Conservation (phyloP, 2,888 invertebrate species). For the Brachycybe producta region DNA sequence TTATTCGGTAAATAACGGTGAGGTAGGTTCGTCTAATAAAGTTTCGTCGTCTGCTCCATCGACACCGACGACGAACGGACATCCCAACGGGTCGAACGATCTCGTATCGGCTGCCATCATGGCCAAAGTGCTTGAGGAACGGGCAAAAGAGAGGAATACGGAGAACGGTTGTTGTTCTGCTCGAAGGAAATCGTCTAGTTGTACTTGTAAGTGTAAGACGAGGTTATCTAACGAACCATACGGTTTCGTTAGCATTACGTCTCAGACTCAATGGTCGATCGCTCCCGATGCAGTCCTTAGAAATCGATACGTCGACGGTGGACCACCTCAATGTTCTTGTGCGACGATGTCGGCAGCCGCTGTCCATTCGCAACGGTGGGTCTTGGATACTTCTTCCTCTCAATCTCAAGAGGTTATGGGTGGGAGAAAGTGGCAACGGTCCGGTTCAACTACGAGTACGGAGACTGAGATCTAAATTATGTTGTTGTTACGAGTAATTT, state of each 20-base stretch:
- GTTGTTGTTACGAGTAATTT: too few relatives aligned
- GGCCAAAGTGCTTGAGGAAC: constrained; percentile 80
- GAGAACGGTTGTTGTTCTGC: constrained; percentile 10
- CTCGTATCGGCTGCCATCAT: constrained; percentile 74
- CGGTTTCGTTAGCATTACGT: background rate
- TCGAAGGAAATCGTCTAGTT: background rate
- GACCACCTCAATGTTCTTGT: background rate
- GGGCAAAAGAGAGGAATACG: constrained; percentile 42
- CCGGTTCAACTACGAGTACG: constrained; percentile 9
- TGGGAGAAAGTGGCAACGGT: background rate
- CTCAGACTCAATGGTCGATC: constrained; percentile 11
- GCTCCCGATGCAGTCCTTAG: background rate
- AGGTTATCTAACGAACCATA: background rate
- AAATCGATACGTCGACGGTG: background rate
- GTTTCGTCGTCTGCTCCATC: background rate
- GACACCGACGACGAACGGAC: constrained; percentile 15
- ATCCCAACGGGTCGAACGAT: constrained; percentile 35
- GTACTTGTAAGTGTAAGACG: background rate
- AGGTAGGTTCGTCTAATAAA: constrained; percentile 5
- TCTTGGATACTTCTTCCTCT: background rate
- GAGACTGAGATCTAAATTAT: constrained; percentile 16
- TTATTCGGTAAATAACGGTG: constrained; percentile 33
- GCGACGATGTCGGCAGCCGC: background rate
- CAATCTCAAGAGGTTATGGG: background rate
- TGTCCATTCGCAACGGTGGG: constrained; percentile 2